A percentile compares a stretch with the other conserved stretches of the same genome.
These are phyloP conservation scores for Characodon lateralis DNA, from an alignment of 2,797 vertebrate species.

Conservation along the genomic window DNA sequence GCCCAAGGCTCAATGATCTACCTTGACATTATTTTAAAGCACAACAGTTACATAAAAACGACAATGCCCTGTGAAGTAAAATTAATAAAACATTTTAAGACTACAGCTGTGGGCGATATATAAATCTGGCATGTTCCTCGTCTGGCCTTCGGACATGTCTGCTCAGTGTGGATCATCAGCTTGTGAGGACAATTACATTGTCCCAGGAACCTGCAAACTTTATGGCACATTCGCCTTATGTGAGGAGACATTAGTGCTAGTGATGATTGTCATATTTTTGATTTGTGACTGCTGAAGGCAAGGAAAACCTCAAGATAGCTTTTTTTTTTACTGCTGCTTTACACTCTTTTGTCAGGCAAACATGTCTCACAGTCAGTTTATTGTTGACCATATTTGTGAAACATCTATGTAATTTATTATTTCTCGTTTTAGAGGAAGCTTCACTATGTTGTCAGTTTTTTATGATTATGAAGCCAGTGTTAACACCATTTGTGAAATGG, in stretches of 20 bases:
- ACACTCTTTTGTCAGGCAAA: not conserved
- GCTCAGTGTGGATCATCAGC: not conserved
- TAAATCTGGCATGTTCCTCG: not conserved
- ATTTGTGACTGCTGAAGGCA: not conserved
- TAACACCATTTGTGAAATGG: not conserved
- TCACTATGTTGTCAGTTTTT: not conserved
- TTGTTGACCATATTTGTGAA: not conserved
- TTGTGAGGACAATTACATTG: not conserved
- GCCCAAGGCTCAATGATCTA: not conserved
- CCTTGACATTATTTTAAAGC: slow-evolving; percentile 6
- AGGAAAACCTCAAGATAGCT: not conserved
- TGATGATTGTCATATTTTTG: not conserved
- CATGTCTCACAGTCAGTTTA: not conserved
- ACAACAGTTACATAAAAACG: not conserved
- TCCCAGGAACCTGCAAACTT: not conserved
- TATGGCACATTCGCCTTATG: not conserved
- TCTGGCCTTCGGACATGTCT: not conserved
- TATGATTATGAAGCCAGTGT: not conserved
- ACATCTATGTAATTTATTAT: not conserved
- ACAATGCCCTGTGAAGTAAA: not conserved
- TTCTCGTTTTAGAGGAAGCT: not conserved
- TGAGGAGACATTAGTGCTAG: not conserved
- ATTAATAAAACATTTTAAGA: not conserved
- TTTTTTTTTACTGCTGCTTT: not conserved
- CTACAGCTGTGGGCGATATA: not conserved